A percentile compares a stretch with the other conserved stretches of the same genome.
These are phyloP conservation scores for Leptothorax acervorum DNA, from an alignment of 2,888 invertebrate genomes.

Conservation along the genomic window DNA sequence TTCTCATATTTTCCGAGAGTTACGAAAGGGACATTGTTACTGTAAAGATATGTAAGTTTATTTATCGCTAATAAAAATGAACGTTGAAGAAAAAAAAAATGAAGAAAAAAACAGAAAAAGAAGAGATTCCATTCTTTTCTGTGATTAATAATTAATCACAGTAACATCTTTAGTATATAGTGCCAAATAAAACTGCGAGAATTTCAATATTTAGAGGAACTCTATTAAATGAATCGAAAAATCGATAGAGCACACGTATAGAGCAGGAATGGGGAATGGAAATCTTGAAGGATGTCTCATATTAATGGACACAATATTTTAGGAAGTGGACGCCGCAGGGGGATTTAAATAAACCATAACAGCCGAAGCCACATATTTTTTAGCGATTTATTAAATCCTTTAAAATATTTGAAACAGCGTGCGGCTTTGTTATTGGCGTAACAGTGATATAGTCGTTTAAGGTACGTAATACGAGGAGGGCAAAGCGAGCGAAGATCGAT, in stretches of 20 bases:
- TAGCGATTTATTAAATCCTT: constrained; percentile 81
- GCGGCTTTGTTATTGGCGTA: constrained; percentile 79
- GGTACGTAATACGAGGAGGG: constrained; percentile 73
- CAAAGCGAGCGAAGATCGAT: constrained; percentile 68
- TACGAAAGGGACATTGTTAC: constrained; percentile 84
- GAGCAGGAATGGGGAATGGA: no score
- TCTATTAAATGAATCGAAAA: no score
- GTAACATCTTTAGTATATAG: background rate
- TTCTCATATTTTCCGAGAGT: constrained; percentile 84
- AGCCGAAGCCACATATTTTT: constrained; percentile 66
- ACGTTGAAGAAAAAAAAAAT: constrained; percentile 71
- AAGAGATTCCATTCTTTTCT: background rate
- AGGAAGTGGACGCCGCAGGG: background rate
- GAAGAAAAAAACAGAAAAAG: background rate
- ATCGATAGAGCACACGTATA: no score
- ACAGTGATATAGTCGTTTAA: constrained; percentile 76
- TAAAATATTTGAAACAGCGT: constrained; percentile 82
- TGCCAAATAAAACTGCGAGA: constrained; percentile 2
- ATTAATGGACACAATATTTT: background rate
- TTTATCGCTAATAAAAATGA: constrained; percentile 85
- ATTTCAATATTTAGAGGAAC: background rate
- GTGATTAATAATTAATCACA: background rate
- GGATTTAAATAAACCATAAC: background rate
- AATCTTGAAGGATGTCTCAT: background rate
- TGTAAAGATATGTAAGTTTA: constrained; percentile 86